Evolutionary conservation across 2,888 invertebrate genomes (phyloP).

Genomic region (Osedax fenrisi): DNA sequence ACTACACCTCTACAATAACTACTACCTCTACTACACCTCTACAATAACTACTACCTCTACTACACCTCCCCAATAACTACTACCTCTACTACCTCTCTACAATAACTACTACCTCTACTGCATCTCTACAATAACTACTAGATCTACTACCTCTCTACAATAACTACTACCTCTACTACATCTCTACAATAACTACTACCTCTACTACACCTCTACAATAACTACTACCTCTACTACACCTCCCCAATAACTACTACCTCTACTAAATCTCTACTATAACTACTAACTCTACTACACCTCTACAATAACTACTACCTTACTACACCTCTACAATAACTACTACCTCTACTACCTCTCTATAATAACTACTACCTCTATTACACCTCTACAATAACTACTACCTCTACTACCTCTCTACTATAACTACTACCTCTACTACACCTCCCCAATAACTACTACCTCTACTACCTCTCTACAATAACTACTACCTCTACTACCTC

Average conservation of each 20-base stretch:
- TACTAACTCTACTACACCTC: not conserved
- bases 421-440: not conserved
- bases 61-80: too few relatives aligned
- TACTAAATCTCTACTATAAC: not conserved
- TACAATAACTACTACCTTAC: too few relatives aligned
- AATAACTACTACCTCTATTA: too few relatives aligned
- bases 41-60: not conserved
- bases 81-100: too few relatives aligned
- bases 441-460: too few relatives aligned
- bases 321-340: not conserved
- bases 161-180: not conserved
- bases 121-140: too few relatives aligned
- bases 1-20: not conserved
- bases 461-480: too few relatives aligned
- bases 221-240: not conserved
- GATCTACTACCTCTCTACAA: not conserved
- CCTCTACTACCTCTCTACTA: not conserved
- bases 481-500: not conserved
- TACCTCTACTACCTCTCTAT: too few relatives aligned
- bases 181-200: too few relatives aligned
- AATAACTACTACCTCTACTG: not conserved
- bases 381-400: not conserved
- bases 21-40: not conserved
- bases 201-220: too few relatives aligned
- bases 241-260: too few relatives aligned